These are phyloP conservation scores for Phataginus tricuspis DNA, from an alignment of 2,797 vertebrate genomes.

Conservation along the genomic window DNA sequence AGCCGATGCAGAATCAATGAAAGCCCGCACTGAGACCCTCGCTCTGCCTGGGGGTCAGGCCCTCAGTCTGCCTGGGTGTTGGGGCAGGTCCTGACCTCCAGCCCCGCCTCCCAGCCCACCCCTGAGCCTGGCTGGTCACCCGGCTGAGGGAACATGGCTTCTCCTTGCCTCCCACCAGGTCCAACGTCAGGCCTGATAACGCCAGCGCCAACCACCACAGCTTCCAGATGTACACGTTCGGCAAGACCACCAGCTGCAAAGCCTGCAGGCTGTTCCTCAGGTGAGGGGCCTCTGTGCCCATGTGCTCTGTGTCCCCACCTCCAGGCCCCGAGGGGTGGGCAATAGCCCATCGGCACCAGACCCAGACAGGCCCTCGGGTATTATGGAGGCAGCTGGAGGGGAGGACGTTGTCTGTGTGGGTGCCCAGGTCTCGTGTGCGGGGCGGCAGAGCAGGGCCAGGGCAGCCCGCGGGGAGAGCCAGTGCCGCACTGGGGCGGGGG, in stretches of 20 bases:
- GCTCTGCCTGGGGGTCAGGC: accelerated
- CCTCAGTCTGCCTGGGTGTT: accelerated
- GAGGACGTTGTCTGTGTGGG: accelerated
- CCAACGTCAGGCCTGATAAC: conserved; percentile 98
- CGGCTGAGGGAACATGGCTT: neutral
- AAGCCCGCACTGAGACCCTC: neutral
- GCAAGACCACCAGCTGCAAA: conserved; percentile 96
- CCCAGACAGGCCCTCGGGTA: accelerated
- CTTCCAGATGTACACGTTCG: conserved; percentile 99
- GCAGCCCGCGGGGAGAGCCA: accelerated
- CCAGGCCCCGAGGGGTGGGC: neutral
- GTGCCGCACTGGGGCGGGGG: accelerated
- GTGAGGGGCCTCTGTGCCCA: conserved; percentile 81
- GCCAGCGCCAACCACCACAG: conserved; percentile 97
- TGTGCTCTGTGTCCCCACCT: accelerated
- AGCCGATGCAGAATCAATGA: too few species aligned
- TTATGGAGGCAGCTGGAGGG: neutral
- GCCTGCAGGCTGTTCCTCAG: conserved; percentile 97
- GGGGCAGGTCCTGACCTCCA: neutral
- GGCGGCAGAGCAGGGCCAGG: accelerated
- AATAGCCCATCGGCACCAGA: accelerated
- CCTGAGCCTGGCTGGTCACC: neutral
- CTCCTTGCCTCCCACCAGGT: conserved; percentile 86
- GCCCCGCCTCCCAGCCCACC: accelerated
- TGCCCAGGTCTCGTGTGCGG: accelerated